Percentiles rank a stretch among this genome's conserved stretches.
Conservation (phyloP, 1,140 invertebrate genomes). For the Himalopsyche phryganea region DNA sequence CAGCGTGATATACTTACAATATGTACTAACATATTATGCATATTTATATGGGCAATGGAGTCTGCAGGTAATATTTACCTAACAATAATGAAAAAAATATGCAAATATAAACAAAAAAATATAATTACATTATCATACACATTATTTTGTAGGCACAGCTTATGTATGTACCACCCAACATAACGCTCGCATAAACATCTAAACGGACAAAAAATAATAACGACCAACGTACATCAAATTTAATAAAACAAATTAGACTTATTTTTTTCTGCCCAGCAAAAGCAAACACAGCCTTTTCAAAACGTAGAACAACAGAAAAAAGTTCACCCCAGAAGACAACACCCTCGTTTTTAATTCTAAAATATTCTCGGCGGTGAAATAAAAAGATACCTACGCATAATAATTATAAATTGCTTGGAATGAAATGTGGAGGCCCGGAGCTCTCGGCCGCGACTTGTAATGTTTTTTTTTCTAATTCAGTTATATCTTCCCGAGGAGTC, state of each 20-base stretch:
- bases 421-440: constrained; percentile 25
- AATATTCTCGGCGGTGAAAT: constrained; percentile 34
- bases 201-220: neutral
- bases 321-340: constrained; percentile 17
- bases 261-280: constrained; percentile 16
- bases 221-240: constrained; percentile 19
- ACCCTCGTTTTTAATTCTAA: constrained; percentile 31
- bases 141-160: too few relatives aligned
- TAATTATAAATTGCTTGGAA: constrained; percentile 28
- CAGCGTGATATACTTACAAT: too few relatives aligned
- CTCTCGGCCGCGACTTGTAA: neutral
- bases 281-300: constrained; percentile 13
- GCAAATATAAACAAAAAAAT: constrained; percentile 6
- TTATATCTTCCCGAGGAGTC: constrained; percentile 3
- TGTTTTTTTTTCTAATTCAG: constrained; percentile 5
- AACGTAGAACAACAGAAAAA: constrained; percentile 21
- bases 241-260: constrained; percentile 30
- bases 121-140: neutral
- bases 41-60: too few relatives aligned
- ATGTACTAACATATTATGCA: too few relatives aligned
- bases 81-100: neutral
- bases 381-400: constrained; percentile 29
- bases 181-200: neutral
- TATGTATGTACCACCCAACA: too few relatives aligned
- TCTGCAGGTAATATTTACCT: neutral